phyloP scores from a whole-genome alignment of 2,888 invertebrate genomes.

The Netelia fuscicornis region DNA sequence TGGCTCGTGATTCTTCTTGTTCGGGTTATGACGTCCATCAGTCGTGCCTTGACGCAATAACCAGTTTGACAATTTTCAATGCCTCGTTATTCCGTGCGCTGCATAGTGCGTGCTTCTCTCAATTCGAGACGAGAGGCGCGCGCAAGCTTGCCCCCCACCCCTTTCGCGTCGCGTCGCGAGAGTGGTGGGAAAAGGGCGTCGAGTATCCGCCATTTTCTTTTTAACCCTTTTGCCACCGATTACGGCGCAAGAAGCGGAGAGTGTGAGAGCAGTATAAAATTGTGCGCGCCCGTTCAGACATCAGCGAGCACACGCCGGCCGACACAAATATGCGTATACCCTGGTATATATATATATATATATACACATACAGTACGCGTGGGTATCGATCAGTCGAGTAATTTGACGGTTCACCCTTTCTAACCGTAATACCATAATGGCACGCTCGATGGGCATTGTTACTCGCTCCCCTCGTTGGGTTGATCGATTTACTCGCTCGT shows the following conservation, averaged over 20 bases:
- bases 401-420: constrained; percentile 75
- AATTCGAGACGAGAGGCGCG: constrained; percentile 8
- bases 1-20: too few relatives aligned
- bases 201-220: constrained; percentile 71
- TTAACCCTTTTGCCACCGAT: constrained; percentile 68
- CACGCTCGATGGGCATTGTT: constrained; percentile 76
- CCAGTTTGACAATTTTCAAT: constrained; percentile 10
- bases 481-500: constrained; percentile 68
- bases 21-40: background rate
- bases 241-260: constrained; percentile 51
- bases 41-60: background rate
- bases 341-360: background rate
- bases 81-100: constrained; percentile 32
- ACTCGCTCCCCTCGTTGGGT: constrained; percentile 70
- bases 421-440: constrained; percentile 74
- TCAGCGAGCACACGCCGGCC: constrained; percentile 56
- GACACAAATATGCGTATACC: constrained; percentile 1
- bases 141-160: background rate
- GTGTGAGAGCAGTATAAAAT: constrained; percentile 54
- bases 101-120: constrained; percentile 16
- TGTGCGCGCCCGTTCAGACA: constrained; percentile 59
- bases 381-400: constrained; percentile 76
- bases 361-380: constrained; percentile 27
- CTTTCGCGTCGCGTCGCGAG: background rate
- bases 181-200: constrained; percentile 59